phyloP scores from a whole-genome alignment of 2,888 invertebrate genomes.

The Heliconius sara region DNA sequence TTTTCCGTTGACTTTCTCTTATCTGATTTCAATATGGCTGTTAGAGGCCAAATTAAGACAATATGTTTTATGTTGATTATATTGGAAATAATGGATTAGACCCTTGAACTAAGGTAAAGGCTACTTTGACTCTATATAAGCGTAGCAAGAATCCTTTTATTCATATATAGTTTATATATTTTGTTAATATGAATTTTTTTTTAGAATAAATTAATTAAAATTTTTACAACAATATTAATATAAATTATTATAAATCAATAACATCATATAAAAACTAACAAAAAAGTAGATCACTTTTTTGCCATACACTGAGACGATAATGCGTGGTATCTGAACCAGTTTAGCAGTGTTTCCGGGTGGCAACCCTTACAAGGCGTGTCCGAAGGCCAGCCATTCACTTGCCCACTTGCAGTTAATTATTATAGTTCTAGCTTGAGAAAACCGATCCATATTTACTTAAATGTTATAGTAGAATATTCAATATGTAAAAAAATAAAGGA shows the following conservation, averaged over 20 bases:
- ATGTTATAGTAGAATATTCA: not conserved
- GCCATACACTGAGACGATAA: constrained; percentile 43
- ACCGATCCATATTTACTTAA: constrained; percentile 1
- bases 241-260: not conserved
- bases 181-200: not conserved
- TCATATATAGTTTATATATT: not conserved
- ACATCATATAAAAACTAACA: not conserved
- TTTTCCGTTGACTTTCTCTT: not conserved
- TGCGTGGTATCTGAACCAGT: constrained; percentile 49
- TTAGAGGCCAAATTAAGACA: not conserved
- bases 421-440: constrained; percentile 13
- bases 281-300: constrained; percentile 40
- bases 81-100: not conserved
- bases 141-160: no score
- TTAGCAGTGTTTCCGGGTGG: constrained; percentile 53
- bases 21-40: not conserved
- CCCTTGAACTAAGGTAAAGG: not conserved
- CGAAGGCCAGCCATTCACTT: constrained; percentile 56
- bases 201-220: not conserved
- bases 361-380: constrained; percentile 53
- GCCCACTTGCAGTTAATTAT: constrained; percentile 43
- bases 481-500: not conserved
- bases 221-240: not conserved
- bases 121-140: not conserved
- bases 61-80: no score